A percentile compares a stretch with the other conserved stretches of the same genome.
phyloP scores from a whole-genome alignment of 1,140 invertebrate genomes.

The Doryteuthis pealeii region DNA sequence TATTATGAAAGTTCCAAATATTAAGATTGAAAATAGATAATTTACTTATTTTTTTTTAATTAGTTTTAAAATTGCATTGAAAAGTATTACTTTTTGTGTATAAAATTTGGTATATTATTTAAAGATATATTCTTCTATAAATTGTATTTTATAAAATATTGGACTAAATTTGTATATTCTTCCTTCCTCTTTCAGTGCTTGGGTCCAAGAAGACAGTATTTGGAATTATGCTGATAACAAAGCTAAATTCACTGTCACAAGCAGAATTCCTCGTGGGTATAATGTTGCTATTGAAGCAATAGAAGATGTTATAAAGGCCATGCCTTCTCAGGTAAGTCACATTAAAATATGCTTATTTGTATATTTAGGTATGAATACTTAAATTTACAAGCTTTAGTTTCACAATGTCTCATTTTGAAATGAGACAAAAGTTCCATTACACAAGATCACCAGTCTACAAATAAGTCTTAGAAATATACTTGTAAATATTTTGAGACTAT shows the following conservation, averaged over 20 bases:
- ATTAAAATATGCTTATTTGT: too few species aligned
- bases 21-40: too few species aligned
- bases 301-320: slow-evolving; percentile 66
- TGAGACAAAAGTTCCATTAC: too few species aligned
- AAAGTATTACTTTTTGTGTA: neutral
- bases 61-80: too few species aligned
- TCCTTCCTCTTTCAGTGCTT: slow-evolving; percentile 69
- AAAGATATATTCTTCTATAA: neutral
- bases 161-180: slow-evolving; percentile 10
- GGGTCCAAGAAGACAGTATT: slow-evolving; percentile 84
- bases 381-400: too few species aligned
- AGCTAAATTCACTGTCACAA: slow-evolving; percentile 72
- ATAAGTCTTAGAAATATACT: too few species aligned
- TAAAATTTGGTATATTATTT: neutral
- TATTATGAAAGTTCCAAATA: too few species aligned
- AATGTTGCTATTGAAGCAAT: slow-evolving; percentile 85
- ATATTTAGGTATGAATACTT: too few species aligned
- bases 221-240: slow-evolving; percentile 82
- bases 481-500: too few species aligned
- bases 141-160: neutral
- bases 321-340: slow-evolving; percentile 31
- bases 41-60: too few species aligned
- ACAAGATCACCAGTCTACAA: too few species aligned
- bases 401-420: too few species aligned
- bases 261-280: slow-evolving; percentile 77